Base-by-base conservation (phyloP, 2,797 vertebrate species). In the Sylvilagus floridanus region DNA sequence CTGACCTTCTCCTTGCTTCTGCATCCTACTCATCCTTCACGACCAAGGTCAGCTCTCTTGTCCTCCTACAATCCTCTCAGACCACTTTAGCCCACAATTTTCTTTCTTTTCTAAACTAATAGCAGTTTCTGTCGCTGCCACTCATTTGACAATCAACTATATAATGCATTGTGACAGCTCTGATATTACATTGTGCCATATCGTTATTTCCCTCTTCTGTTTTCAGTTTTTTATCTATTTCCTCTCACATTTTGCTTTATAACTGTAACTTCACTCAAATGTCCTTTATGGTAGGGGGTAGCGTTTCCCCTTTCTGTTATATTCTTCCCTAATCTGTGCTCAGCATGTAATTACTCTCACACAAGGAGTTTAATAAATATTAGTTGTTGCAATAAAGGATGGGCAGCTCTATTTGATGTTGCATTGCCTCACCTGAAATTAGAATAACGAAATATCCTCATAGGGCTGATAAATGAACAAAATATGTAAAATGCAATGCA, bases 151-250 rank as follows among this genome's bases (percentile, higher is more conserved):
- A 97, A 97, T 96, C 96, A 95, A 94, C 88, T 95, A 84, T 96
- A 79, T 97, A 97, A 97, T 97, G 85, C 95, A 82, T 94, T 96
- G 93, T 97, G 97, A 96, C 97, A 97, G 96, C 86, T 96, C 94
- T 93, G 95, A 96, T 97, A 97, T 97, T 95, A 95, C 97, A 96
- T 94, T 91, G 96, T 87, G 76, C 95, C 93, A 90, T 96, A 76
- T 92, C 28, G 1, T 97, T 95, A 96, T 96, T 96, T 93, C 79
- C 32, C 57, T 96, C 88, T 95, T 93, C 94, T 97, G 95, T 94
- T 95, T 97, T 96, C 77, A 81, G 85, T 96, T 94, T 12, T 65
- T 92, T 68, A 88, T 93, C 82, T 82, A 84, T 94, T 96, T 92
- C 82, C 66, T 13, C 21, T 95, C 88, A 90, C 84, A 90, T 97